A percentile compares a stretch with the other conserved stretches of the same genome.
Conservation (phyloP, 64 coral and sea anemone genomes). For the Montipora cactus region DNA sequence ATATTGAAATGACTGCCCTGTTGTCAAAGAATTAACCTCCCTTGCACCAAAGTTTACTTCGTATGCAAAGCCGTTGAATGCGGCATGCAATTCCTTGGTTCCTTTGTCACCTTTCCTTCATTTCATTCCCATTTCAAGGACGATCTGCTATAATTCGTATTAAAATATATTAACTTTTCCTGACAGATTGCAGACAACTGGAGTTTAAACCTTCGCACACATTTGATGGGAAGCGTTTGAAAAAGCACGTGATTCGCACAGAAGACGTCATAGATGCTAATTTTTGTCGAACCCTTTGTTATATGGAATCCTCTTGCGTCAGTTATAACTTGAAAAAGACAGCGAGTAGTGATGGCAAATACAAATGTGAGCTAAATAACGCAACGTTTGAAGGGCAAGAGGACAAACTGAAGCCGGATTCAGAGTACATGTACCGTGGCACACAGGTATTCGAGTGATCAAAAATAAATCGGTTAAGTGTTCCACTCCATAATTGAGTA, state of each 20-base stretch:
- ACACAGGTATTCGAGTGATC: not conserved
- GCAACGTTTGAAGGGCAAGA: not conserved
- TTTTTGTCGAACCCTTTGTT: not conserved
- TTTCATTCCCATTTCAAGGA: no score
- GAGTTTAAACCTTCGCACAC: not conserved
- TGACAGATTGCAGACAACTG: not conserved
- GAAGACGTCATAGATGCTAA: not conserved
- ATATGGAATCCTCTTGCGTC: conserved; percentile 9
- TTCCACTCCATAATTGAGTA: no score
- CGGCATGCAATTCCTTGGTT: no score
- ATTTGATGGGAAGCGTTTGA: conserved; percentile 9
- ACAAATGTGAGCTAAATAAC: conserved; percentile 19
- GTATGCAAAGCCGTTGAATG: no score
- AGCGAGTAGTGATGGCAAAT: not conserved
- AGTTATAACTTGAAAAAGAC: conserved; percentile 7
- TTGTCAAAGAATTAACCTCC: no score
- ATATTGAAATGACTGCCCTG: no score
- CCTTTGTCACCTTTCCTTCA: no score
- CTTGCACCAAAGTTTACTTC: no score
- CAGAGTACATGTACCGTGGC: not conserved
- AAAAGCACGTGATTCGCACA: not conserved
- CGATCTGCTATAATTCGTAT: no score
- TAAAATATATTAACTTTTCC: no score
- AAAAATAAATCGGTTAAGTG: no score
- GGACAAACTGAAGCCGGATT: not conserved